Percentiles rank a stretch among this genome's conserved stretches.
phyloP scores from a whole-genome alignment of 2,888 invertebrate species.

The Vannuccia rotundouncinata region DNA sequence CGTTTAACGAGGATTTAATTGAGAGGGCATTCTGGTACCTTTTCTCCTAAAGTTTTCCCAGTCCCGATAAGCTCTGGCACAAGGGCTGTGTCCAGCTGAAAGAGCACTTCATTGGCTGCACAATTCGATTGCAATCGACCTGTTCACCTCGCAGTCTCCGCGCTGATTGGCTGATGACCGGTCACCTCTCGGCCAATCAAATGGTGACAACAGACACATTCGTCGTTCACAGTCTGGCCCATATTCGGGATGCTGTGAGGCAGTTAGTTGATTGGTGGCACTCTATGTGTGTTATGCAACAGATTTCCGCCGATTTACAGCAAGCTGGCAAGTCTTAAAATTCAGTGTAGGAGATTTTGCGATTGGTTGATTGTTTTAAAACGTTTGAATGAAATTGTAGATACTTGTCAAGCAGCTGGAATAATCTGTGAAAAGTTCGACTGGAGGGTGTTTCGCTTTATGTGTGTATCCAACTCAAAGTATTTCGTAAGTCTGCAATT shows the following conservation, averaged over 20 bases:
- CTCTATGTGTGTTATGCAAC: background rate
- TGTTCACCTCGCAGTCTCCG: background rate
- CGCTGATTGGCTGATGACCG: background rate
- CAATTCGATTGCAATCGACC: background rate
- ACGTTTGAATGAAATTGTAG: no score
- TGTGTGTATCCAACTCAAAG: background rate
- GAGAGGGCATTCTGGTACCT: no score
- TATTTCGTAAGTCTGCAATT: background rate
- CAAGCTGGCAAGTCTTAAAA: no score
- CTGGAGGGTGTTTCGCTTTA: background rate
- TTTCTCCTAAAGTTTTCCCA: background rate
- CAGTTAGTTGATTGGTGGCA: background rate
- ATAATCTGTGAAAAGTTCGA: background rate
- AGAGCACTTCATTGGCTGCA: background rate
- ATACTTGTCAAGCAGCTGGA: background rate
- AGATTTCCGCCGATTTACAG: no score
- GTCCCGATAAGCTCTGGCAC: background rate
- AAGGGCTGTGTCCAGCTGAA: background rate
- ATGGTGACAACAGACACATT: background rate
- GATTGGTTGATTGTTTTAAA: no score
- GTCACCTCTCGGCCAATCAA: background rate
- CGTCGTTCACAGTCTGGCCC: background rate
- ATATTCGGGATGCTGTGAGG: background rate
- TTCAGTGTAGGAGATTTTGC: no score
- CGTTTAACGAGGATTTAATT: no score